phyloP scores from a whole-genome alignment of 2,888 invertebrate genomes.

The Eucera pruinosa region DNA sequence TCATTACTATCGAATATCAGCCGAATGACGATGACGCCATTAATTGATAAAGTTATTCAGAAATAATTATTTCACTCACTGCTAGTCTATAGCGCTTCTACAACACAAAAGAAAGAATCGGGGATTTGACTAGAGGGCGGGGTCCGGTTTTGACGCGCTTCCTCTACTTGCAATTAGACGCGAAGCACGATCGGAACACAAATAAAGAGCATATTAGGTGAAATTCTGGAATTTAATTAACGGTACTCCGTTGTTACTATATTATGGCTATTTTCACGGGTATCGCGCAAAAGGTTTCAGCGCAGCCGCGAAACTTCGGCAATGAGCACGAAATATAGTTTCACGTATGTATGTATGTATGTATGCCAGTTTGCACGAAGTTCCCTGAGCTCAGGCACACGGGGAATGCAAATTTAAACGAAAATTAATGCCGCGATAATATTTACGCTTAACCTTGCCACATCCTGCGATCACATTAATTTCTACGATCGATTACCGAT shows the following conservation, averaged over 20 bases:
- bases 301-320: not conserved
- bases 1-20: too few species aligned
- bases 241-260: not conserved
- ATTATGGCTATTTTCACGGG: not conserved
- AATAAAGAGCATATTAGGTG: not conserved
- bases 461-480: constrained; percentile 40
- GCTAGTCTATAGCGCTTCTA: too few species aligned
- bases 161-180: too few species aligned
- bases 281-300: constrained; percentile 12
- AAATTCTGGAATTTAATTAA: constrained; percentile 1
- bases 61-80: too few species aligned
- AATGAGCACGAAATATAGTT: not conserved
- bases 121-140: too few species aligned
- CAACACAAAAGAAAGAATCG: too few species aligned
- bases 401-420: constrained; percentile 38
- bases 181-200: not conserved
- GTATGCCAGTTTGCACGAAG: constrained; percentile 9
- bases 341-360: too few species aligned
- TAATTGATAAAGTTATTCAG: too few species aligned
- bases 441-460: constrained; percentile 48
- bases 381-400: not conserved
- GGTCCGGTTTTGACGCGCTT: too few species aligned
- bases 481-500: constrained; percentile 48
- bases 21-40: too few species aligned
- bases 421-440: constrained; percentile 51